Base-by-base conservation (phyloP, 1,140 invertebrate species). In the Achroia grisella region DNA sequence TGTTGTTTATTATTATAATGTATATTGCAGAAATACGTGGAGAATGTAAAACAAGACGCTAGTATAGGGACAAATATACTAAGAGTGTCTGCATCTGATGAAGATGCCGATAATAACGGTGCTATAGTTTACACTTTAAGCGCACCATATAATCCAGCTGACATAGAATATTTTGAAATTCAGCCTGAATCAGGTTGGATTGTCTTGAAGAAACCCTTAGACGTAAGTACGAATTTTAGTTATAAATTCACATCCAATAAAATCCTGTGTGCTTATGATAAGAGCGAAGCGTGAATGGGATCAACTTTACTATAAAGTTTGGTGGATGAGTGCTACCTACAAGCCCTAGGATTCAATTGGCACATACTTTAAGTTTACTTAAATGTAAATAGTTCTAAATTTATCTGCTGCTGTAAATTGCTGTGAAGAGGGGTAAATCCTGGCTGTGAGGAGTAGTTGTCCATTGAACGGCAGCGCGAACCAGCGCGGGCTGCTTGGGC, bases 141-240 rank as follows among this genome's bases (percentile, higher is more conserved):
- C 56, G 93, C 95, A 6, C 93, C 94, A 12, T 93, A 92, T 57
- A 94, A 95, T 79, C 90, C 92, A 0, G 90, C 91, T 15, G 95
- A 96, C 83, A 89, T 97, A 53, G 94, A 97, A 73, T 98, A 98
- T 87, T 98, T 98, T 86, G 94, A 95, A 78, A 97, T 97, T 56
- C 95, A 97, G 87, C 94, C 95, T 55, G 96, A 98, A 78, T 97
- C 95, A 66, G 96, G 96, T 69, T 98, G 96, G 96, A 97, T 97
- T 71, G 94, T 95, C 15, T 84, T 98, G 52, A 96, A 95, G 88
- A 97, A 97, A 75, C 94, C 95, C 43, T 88, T 97, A 58, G 96
- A 97, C 91, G 95, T 97, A 94, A 97, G 96, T 96, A 80, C 78
- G 35, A 37, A 45, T 52, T 44, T 23, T 3, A 23, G 17, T 23